phyloP scores from a whole-genome alignment of 64 coral and sea anemone species.

The Anthopleura sola region DNA sequence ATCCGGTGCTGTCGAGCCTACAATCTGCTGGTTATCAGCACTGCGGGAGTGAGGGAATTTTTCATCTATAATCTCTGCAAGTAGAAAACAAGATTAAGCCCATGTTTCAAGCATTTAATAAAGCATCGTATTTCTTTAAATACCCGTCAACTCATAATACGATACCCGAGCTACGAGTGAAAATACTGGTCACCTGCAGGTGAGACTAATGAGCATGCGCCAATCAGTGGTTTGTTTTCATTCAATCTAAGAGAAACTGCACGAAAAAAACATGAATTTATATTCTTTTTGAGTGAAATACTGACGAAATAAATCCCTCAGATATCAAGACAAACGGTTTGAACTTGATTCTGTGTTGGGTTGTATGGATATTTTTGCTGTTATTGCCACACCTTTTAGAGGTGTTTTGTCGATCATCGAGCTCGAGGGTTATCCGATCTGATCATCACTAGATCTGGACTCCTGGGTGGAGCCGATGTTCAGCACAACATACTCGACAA shows the following conservation, averaged over 20 bases:
- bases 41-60: background rate
- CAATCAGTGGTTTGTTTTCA: background rate
- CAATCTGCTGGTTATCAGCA: slow-evolving; percentile 17
- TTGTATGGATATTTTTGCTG: background rate
- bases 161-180: background rate
- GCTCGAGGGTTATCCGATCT: background rate
- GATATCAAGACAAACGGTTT: background rate
- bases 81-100: background rate
- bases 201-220: background rate
- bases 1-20: slow-evolving; percentile 2
- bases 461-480: background rate
- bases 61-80: background rate
- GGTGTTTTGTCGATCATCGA: background rate
- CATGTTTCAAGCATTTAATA: background rate
- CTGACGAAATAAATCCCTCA: background rate
- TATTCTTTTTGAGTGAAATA: background rate
- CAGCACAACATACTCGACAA: background rate
- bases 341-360: background rate
- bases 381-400: background rate
- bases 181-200: background rate
- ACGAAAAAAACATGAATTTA: background rate
- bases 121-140: background rate
- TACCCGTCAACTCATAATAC: background rate
- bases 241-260: background rate
- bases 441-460: background rate